Evolutionary conservation across 2,888 invertebrate genomes (phyloP), one percentile per base, ranked within the genome.

Genomic region (Parthenolecanium corni): DNA sequence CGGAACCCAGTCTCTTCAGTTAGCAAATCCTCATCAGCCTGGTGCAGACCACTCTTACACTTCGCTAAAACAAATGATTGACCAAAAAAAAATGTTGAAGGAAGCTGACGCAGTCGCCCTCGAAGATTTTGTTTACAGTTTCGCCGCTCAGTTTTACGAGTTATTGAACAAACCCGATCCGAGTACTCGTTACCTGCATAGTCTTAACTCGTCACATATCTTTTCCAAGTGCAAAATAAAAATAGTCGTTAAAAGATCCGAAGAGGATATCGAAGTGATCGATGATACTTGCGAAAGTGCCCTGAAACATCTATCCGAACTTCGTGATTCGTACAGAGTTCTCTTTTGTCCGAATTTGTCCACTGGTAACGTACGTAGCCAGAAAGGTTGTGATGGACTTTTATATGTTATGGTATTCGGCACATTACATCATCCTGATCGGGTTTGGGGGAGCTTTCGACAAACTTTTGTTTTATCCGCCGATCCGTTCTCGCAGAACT

Each of bases 401-500:
- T 38, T 61, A 23, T 46, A 47, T 16, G 61, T 51, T 18, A 49
- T 61, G 20, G 61, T 49, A 18, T 49, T 49, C 49, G 61, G 61
- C 9, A 61, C 61, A 14, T 23, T 61, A n/a, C 61, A 61, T 38
- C 49, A 49, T 16, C 40, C 23, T 2, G 38, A 38, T 31, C 16
- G 49, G n/a, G 21, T 47, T 38, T 49, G 49, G 6, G 61, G 61
- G 20, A 38, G 38, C 24, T 61, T 49, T 16, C 38, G 51, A n/a
- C 61, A 61, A 21, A 46, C 49, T 61, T 61, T 61, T 18, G 49
- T 61, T 5, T 20, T 61, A 12, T n/a, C 49, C 12, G 23, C 47
- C 31, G 61, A 61, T 51, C 61, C 61, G 1, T 61, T 49, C 14
- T 49, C 47, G n/a, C 46, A 51, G 40, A 25, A 61, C n/a, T 49